Conservation (phyloP, 2,113 vertebrate genomes). For the Poicephalus meyeri region DNA sequence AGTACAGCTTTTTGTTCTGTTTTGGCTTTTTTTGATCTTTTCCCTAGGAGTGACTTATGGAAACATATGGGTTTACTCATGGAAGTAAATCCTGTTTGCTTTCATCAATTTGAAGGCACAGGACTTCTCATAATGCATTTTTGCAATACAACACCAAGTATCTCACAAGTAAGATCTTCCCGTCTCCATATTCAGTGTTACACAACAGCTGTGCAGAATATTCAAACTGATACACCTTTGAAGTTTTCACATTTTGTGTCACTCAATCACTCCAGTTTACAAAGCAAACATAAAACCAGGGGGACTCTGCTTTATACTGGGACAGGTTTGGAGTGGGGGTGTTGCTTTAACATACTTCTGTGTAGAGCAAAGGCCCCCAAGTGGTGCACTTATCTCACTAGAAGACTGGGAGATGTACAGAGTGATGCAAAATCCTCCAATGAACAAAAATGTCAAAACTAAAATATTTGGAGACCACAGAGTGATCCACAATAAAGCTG, state of each 20-base stretch:
- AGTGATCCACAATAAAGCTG: background rate
- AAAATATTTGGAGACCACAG: background rate
- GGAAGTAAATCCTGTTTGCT: background rate
- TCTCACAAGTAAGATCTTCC: background rate
- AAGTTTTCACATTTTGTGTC: conserved; percentile 18
- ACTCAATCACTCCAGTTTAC: conserved; percentile 8
- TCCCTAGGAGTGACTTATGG: background rate
- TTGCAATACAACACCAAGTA: conserved; percentile 34
- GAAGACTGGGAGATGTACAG: background rate
- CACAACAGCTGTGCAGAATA: conserved; percentile 44
- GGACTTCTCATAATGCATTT: conserved; percentile 1
- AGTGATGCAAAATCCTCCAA: background rate
- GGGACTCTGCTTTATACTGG: background rate
- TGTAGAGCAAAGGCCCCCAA: background rate
- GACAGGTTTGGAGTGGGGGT: background rate
- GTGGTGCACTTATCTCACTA: background rate
- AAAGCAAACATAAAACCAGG: background rate
- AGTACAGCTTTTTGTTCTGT: background rate
- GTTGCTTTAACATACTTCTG: background rate
- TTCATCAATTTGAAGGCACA: background rate
- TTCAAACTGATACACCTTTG: background rate
- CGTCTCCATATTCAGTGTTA: background rate
- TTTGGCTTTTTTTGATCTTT: background rate
- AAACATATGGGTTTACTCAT: conserved; percentile 38
- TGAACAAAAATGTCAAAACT: background rate